Base-by-base conservation (phyloP, 1,140 invertebrate species). In the Halesus radiatus region DNA sequence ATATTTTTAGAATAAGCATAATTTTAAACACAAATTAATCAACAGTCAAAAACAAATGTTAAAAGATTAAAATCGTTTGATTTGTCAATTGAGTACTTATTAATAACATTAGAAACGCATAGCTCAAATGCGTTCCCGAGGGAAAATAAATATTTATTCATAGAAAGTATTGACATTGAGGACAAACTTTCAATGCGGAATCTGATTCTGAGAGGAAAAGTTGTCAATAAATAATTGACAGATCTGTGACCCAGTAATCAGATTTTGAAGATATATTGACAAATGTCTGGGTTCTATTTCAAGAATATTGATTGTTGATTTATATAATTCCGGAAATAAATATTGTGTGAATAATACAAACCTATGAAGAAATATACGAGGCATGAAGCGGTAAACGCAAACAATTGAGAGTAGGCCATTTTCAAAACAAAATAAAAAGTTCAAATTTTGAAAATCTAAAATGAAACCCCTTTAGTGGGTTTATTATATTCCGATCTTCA, bases 361-460 rank as follows among this genome's bases (percentile, higher is more conserved):
- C 78, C 68, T 74, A 74, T 79, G 37, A 73, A 50, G n/a, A 79
- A 22, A 6, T 66, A 52, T 37, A 74, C 52, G 37, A 74, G 20
- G 37, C 68, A 79, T 60, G 60, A 20, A 26, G 58, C 78, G 45
- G 32, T 54, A 29, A 62, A 74, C 22, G 50, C 58, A 20, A 62
- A 72, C 22, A 79, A 20, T 58, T 45, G 64, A 10, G 32, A 72
- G 50, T 52, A 60, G 45, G 50, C 54, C 77, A 79, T 79, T 58
- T 56, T 79, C 18, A 56, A 72, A 50, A 22, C 52, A 60, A 26
- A 53, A 72, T 72, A n/a, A 72, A 68, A 20, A 18, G 37, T 72
- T 3, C 52, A 32, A 18, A 54, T 37, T 8, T 32, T 58, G 6
- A 54, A 75, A 75, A 72, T 22, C 20, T 54, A 75, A 29, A 75